These are phyloP conservation scores for Heteromormyrus szaboi DNA, from an alignment of 2,797 vertebrate species.

Conservation along the genomic window DNA sequence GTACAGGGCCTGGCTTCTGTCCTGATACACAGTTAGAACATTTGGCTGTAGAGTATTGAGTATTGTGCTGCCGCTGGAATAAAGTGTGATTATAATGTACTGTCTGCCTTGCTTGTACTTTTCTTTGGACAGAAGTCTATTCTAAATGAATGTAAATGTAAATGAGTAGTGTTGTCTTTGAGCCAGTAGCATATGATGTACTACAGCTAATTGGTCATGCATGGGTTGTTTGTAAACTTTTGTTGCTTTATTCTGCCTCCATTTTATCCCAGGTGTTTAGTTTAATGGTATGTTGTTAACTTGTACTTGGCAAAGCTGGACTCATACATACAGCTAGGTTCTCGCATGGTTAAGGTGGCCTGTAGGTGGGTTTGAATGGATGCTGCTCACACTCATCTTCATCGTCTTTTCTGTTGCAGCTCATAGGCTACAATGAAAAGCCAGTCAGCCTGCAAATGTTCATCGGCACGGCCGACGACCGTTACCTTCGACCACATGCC, in stretches of 20 bases:
- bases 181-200: not conserved
- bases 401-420: slow-evolving; percentile 49
- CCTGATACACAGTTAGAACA: not conserved
- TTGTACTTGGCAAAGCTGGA: not conserved
- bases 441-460: slow-evolving; percentile 82
- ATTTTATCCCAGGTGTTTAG: not conserved
- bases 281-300: not conserved
- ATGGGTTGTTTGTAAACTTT: not conserved
- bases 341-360: not conserved
- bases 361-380: not conserved
- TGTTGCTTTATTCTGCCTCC: not conserved
- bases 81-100: not conserved
- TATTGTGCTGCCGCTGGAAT: not conserved
- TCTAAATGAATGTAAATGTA: not conserved
- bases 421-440: slow-evolving; percentile 78
- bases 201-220: not conserved
- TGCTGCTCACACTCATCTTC: not conserved
- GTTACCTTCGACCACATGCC: slow-evolving; percentile 80
- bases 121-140: not conserved
- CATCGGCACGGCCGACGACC: slow-evolving; percentile 89
- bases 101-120: not conserved
- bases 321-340: not conserved
- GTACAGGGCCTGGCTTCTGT: not conserved
- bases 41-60: not conserved
- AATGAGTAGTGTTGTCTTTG: not conserved